These are phyloP conservation scores for Yasuhikotakia modesta DNA, from an alignment of 2,797 vertebrate species.

Conservation along the genomic window DNA sequence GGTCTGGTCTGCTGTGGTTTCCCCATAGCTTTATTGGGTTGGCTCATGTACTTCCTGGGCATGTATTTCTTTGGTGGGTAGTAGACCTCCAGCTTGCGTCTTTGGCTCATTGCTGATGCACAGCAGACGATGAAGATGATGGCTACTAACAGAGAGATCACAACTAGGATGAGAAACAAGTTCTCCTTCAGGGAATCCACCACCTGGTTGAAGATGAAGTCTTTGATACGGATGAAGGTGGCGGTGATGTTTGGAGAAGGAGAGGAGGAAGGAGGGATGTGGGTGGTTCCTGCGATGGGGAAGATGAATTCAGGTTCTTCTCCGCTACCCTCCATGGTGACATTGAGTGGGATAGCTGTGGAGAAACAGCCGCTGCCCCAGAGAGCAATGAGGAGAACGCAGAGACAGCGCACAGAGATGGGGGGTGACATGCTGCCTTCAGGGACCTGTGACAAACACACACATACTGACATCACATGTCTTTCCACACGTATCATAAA, in stretches of 20 bases:
- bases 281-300: constrained; percentile 70
- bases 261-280: constrained; percentile 61
- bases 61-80: constrained; percentile 78
- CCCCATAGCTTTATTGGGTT: constrained; percentile 71
- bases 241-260: constrained; percentile 70
- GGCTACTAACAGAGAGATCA: constrained; percentile 87
- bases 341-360: constrained; percentile 72
- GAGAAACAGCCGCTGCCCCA: constrained; percentile 62
- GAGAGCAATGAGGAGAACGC: constrained; percentile 68
- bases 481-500: too few relatives aligned
- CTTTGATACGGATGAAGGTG: constrained; percentile 82
- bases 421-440: constrained; percentile 67
- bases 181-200: constrained; percentile 91
- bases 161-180: constrained; percentile 87
- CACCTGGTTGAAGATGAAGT: constrained; percentile 81
- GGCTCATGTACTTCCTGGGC: constrained; percentile 82
- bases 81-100: constrained; percentile 90
- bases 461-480: background rate
- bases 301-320: constrained; percentile 81
- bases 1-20: constrained; percentile 79
- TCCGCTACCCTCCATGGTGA: constrained; percentile 80
- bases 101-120: constrained; percentile 88
- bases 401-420: constrained; percentile 59
- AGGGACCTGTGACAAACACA: constrained; percentile 62
- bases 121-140: constrained; percentile 92